Evolutionary conservation across 2,797 vertebrate species (phyloP).

Genomic region (Spinibarbus caldwelli): DNA sequence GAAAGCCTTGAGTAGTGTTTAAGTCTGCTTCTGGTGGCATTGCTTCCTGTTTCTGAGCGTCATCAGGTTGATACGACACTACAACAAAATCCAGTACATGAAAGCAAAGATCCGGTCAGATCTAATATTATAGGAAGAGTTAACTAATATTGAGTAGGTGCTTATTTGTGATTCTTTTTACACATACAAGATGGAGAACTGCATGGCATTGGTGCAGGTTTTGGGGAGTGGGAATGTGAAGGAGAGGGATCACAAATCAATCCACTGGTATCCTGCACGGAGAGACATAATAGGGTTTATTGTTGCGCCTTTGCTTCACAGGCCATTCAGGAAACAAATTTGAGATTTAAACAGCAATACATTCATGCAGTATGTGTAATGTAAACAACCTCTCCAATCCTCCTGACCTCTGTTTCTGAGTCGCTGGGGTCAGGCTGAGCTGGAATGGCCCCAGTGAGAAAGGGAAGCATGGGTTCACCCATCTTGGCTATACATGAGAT

Average conservation of each 20-base stretch:
- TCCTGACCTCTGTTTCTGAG: slow-evolving; percentile 78
- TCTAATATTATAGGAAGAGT: neutral
- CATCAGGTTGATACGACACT: neutral
- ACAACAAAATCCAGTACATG: neutral
- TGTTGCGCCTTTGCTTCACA: neutral
- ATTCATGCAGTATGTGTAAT: neutral
- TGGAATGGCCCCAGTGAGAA: slow-evolving; percentile 73
- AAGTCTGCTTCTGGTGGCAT: neutral
- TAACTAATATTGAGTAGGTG: neutral
- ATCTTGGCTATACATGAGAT: slow-evolving; percentile 89
- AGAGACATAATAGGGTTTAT: neutral
- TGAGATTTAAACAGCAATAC: neutral
- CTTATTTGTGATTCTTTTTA: neutral
- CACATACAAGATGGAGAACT: slow-evolving; percentile 35
- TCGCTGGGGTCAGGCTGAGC: slow-evolving; percentile 82
- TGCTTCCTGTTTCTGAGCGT: slow-evolving; percentile 20
- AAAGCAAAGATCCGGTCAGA: neutral
- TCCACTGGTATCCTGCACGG: slow-evolving; percentile 69
- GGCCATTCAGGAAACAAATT: neutral
- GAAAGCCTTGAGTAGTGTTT: neutral
- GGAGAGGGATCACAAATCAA: slow-evolving; percentile 62
- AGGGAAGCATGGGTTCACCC: slow-evolving; percentile 86
- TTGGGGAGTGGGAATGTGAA: slow-evolving; percentile 20
- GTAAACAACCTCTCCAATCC: neutral
- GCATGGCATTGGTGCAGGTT: slow-evolving; percentile 61